A percentile compares a stretch with the other conserved stretches of the same genome.
phyloP scores from a whole-genome alignment of 2,113 vertebrate genomes.

The Polypterus senegalus region DNA sequence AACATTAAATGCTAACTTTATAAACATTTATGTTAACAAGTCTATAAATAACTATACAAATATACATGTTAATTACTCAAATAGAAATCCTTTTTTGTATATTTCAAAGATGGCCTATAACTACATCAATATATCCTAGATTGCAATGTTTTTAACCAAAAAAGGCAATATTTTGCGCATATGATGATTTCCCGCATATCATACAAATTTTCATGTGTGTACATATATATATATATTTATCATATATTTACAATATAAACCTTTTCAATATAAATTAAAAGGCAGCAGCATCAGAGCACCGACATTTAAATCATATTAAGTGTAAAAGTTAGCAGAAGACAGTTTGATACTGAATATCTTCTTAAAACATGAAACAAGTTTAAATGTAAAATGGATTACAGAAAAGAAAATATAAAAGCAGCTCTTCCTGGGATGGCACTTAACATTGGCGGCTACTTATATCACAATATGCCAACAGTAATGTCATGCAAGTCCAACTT shows the following conservation, averaged over 20 bases:
- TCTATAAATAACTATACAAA: constrained; percentile 98
- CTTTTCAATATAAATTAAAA: constrained; percentile 57
- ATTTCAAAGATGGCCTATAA: constrained; percentile 52
- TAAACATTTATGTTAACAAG: constrained; percentile 66
- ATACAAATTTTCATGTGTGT: constrained; percentile 39
- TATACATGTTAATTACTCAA: constrained; percentile 78
- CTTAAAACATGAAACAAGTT: too few relatives aligned
- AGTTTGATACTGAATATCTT: too few relatives aligned
- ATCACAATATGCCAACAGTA: too few relatives aligned
- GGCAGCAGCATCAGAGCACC: constrained; percentile 20
- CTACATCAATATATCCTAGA: constrained; percentile 67
- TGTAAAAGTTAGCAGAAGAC: neutral
- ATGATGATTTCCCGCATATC: constrained; percentile 15
- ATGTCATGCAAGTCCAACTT: too few relatives aligned
- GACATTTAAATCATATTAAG: neutral
- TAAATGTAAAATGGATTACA: too few relatives aligned
- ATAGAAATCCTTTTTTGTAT: constrained; percentile 65
- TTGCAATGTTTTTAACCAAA: constrained; percentile 40
- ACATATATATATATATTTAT: constrained; percentile 55
- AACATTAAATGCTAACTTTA: constrained; percentile 49
- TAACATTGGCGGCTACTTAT: too few relatives aligned
- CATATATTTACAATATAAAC: constrained; percentile 73
- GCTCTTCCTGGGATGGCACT: too few relatives aligned
- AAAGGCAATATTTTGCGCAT: too few relatives aligned
- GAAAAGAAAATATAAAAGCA: too few relatives aligned